These are phyloP conservation scores for Chloebia gouldiae DNA, from an alignment of 2,113 vertebrate species.

Conservation along the genomic window DNA sequence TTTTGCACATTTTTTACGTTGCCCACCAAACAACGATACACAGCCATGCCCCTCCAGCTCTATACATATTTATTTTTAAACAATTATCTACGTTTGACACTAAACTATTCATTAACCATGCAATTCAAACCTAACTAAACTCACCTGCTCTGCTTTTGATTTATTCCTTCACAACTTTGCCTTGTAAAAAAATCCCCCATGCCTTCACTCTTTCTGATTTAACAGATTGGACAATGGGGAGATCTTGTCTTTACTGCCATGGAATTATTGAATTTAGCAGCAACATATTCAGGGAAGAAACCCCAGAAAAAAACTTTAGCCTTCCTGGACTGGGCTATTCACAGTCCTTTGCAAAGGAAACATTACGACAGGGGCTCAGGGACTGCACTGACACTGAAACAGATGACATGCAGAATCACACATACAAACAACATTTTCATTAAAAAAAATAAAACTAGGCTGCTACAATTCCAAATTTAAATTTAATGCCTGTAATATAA, in stretches of 20 bases:
- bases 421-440: not conserved
- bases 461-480: not conserved
- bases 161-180: not conserved
- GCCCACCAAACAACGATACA: accelerated
- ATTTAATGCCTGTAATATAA: not conserved
- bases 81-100: not conserved
- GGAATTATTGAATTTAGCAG: not conserved
- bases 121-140: not conserved
- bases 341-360: not conserved
- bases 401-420: not conserved
- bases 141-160: not conserved
- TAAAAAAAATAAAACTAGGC: not conserved
- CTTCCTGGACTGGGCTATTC: not conserved
- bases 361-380: not conserved
- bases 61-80: not conserved
- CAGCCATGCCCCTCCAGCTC: not conserved
- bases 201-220: not conserved
- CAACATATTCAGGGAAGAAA: not conserved
- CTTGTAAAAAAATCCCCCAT: not conserved
- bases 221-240: not conserved
- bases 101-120: not conserved
- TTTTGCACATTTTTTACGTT: not conserved
- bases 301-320: not conserved
- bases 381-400: not conserved
- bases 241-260: not conserved